These are phyloP conservation scores for Melanocharis versteri DNA, from an alignment of 2,113 vertebrate genomes.

Conservation along the genomic window DNA sequence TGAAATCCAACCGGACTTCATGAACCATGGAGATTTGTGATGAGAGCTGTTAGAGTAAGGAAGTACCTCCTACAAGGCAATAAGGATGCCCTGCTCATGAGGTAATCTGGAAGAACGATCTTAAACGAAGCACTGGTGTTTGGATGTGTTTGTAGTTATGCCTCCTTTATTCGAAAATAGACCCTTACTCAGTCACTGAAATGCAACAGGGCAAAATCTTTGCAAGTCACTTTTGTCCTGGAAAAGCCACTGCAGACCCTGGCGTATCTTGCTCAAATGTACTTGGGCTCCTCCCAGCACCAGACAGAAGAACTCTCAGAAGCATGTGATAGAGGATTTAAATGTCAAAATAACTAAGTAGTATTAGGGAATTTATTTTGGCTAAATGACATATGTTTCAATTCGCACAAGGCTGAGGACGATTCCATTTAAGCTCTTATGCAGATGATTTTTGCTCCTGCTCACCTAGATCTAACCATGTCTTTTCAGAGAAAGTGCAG, in stretches of 20 bases:
- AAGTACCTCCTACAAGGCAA: background rate
- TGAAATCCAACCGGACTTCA: background rate
- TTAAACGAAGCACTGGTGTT: background rate
- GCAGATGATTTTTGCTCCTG: background rate
- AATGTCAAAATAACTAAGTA: conserved; percentile 50
- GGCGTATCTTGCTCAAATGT: background rate
- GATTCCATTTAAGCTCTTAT: conserved; percentile 8
- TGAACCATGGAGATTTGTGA: background rate
- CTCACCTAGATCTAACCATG: background rate
- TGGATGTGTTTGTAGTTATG: background rate
- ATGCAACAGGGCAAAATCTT: background rate
- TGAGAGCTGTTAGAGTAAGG: background rate
- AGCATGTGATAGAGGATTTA: background rate
- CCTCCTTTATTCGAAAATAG: background rate
- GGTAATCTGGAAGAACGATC: background rate
- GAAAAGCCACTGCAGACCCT: background rate
- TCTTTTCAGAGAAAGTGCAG: background rate
- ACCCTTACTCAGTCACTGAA: background rate
- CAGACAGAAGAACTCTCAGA: background rate
- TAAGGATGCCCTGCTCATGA: background rate
- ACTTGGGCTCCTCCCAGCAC: background rate
- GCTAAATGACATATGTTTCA: conserved; percentile 56
- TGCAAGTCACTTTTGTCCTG: background rate
- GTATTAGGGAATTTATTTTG: conserved; percentile 54
- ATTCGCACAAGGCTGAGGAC: conserved; percentile 21